Base-by-base conservation (phyloP, 2,113 vertebrate genomes). In the Thinocorus orbignyianus region DNA sequence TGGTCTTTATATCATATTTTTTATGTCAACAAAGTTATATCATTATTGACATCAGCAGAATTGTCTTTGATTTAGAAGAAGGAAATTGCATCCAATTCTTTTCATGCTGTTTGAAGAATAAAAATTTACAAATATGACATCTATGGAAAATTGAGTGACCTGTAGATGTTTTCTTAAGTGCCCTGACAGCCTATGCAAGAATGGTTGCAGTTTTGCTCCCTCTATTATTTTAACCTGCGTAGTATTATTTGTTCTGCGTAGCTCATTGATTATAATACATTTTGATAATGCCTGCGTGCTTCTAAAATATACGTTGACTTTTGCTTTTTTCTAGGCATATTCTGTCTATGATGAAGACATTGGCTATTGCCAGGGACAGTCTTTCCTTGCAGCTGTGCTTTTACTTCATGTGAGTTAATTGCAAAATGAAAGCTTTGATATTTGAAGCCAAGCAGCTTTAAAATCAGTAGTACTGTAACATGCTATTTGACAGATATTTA, bases 361-460 rank as follows among this genome's bases (percentile, higher is more conserved):
- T n/a, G 99, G 99, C 39, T 99, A 99, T 83, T 99, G 99, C 97
- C 99, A 99, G 97, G 99, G 99, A 70, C 99, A 99, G 97, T 99
- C 99, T 14, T 99, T 99, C 95, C 98, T 99, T 35, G 99, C 99
- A 81, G 99, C 99, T 55, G 99, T 99, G 68, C 98, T 99, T 55
- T 98, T 99, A 13, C 98, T 99, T 60, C 99, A 99, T 88, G 99
- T 99, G 95, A 99, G 99, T 99, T 96, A 70, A 92, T 81, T 96
- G 92, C 73, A 80, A 79, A 91, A 91, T 70, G 76, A 93, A 51
- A 42, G 33, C 79, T 81, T 83, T 60, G 57, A 20, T 77, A 17
- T 57, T 37, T 81, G 61, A 69, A 78, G 79, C 15, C n/a, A 92
- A 10, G 28, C 71, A 93, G 72, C 72, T 84, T 76, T 76, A 48